Evolutionary conservation across 2,797 vertebrate genomes (phyloP).

Genomic region (Cyclura pinguis): DNA sequence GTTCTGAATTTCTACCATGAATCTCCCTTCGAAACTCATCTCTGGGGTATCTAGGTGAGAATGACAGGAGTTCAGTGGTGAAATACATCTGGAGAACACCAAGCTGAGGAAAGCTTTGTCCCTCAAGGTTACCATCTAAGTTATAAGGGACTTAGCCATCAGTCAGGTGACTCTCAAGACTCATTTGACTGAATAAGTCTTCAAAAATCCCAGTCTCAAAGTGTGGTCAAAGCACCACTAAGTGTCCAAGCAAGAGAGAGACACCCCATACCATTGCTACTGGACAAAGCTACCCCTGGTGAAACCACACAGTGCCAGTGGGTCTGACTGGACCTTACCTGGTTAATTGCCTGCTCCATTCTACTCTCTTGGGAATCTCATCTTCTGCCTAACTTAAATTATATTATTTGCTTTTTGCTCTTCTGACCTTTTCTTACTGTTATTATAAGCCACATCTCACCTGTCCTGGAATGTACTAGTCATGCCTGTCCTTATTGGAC

Average conservation of each 20-base stretch:
- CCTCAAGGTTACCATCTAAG: neutral
- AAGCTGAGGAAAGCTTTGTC: neutral
- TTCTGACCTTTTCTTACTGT: neutral
- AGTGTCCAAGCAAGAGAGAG: too few species aligned
- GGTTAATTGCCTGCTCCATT: neutral
- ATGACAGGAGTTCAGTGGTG: neutral
- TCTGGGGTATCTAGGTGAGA: neutral
- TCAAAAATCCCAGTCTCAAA: neutral
- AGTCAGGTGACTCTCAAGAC: neutral
- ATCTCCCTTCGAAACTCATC: neutral
- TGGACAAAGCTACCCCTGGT: too few species aligned
- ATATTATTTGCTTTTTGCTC: neutral
- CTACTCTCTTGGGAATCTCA: neutral
- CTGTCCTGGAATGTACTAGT: neutral
- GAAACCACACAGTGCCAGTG: too few species aligned
- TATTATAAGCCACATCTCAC: neutral
- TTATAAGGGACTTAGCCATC: neutral
- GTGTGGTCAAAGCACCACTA: too few species aligned
- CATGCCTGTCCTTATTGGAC: neutral
- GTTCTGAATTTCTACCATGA: neutral
- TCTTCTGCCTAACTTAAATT: neutral
- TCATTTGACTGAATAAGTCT: neutral
- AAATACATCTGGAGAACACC: neutral
- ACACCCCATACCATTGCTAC: too few species aligned
- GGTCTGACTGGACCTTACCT: too few species aligned